phyloP scores from a whole-genome alignment of 2,888 invertebrate genomes.

The Rapana venosa region DNA sequence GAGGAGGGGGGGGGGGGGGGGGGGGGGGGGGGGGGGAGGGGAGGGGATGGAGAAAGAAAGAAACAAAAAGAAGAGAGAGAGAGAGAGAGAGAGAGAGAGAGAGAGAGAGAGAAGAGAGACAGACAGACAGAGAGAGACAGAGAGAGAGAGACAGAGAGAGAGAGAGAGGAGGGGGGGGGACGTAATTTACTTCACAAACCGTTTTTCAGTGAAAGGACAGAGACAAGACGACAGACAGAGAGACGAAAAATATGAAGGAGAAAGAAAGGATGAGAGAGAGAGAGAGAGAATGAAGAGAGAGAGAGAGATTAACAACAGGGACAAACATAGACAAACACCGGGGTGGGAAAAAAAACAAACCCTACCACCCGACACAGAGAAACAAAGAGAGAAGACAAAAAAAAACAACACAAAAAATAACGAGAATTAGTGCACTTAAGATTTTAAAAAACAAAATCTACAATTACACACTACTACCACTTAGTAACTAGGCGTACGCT shows the following conservation, averaged over 20 bases:
- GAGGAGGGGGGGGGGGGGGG: conserved; percentile 35
- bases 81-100: conserved; percentile 39
- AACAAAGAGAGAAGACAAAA: background rate
- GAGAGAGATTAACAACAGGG: background rate
- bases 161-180: no score
- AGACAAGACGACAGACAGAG: background rate
- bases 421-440: no score
- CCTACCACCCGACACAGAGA: background rate
- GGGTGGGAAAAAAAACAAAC: background rate
- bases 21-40: background rate
- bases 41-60: conserved; percentile 42
- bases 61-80: conserved; percentile 30
- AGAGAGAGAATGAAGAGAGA: background rate
- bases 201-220: background rate
- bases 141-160: background rate
- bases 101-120: background rate
- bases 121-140: background rate
- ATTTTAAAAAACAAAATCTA: background rate
- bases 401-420: background rate
- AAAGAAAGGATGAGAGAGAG: background rate
- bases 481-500: no score
- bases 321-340: background rate
- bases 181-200: no score
- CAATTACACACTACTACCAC: no score
- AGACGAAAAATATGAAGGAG: background rate